Evolutionary conservation across 2,888 invertebrate genomes (phyloP).

Genomic region (Dyspetes luteomarginatus): DNA sequence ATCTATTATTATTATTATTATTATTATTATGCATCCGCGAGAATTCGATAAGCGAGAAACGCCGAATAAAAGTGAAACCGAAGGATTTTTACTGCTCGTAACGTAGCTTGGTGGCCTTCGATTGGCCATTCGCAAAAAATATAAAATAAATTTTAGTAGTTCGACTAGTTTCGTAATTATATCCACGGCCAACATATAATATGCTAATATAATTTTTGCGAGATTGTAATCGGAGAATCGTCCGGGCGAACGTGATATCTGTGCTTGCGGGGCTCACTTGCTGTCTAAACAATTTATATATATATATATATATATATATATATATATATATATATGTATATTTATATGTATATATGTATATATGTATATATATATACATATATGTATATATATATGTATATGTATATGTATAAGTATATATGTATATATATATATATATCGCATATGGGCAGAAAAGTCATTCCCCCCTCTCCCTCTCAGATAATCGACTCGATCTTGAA

Average conservation of each 20-base stretch:
- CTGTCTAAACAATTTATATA: no score
- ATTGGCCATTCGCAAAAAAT: not conserved
- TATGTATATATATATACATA: no score
- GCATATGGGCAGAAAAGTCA: conserved; percentile 83
- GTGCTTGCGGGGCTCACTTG: conserved; percentile 45
- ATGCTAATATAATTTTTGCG: conserved; percentile 58
- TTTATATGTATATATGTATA: no score
- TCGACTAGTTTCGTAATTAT: conserved; percentile 58
- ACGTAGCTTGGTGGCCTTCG: conserved; percentile 17
- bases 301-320: no score
- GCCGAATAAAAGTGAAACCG: conserved; percentile 53
- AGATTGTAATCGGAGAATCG: conserved; percentile 63
- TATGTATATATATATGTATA: no score
- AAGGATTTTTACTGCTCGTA: conserved; percentile 5
- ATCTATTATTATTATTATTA: not conserved
- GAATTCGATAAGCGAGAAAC: conserved; percentile 13
- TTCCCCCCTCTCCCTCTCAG: conserved; percentile 76
- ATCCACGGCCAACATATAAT: conserved; percentile 45
- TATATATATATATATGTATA: no score
- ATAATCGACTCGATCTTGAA: conserved; percentile 48
- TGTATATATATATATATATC: no score
- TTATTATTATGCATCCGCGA: not conserved
- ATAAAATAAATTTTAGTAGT: conserved; percentile 13
- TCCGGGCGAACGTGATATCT: conserved; percentile 57
- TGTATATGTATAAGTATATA: no score